Base-by-base conservation (phyloP, 1,140 invertebrate genomes). In the Coelopa frigida region DNA sequence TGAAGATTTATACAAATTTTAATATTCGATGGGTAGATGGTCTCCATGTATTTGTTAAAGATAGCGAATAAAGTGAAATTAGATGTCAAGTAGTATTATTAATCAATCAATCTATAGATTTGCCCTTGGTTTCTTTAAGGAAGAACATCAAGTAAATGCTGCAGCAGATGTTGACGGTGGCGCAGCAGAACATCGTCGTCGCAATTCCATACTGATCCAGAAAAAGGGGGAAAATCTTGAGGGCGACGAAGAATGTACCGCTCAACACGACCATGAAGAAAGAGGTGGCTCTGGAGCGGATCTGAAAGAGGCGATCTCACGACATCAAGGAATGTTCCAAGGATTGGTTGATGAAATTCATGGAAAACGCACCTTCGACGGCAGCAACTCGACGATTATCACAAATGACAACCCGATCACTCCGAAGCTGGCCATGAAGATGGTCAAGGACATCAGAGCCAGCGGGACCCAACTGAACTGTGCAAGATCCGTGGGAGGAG, bases 81-180 rank as follows among this genome's bases (percentile, higher is more conserved):
- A n/a, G n/a, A n/a, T n/a, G n/a, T n/a, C n/a, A n/a, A n/a, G n/a
- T n/a, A n/a, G n/a, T n/a, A n/a, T n/a, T n/a, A n/a, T n/a, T n/a
- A 38, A 22, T 21, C 22, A n/a, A 11, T 38, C 0, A 38, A 22
- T 61, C 51, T 22, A 66, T 56, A 18, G 58, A 54, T 20, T 47
- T 58, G n/a, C 63, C 61, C 36, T 64, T 68, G 17, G 64, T 68
- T 50, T 68, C 64, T 27, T 59, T 53, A 2, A 68, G 17, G 24
- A 55, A 62, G 21, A 61, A 27, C 0, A 46, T 17, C 20, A 66
- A 55, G 35, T 51, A 61, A 11, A 57, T 5, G 14, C 57, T 57
- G 18, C 54, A 43, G 8, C 57, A 29, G 10, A 50, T 44, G 2
- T 52, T 48, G 2, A 64, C 35, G 4, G 44, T 35, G 0, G 54